phyloP scores from a whole-genome alignment of 2,797 vertebrate species.

The Ispidina picta region DNA sequence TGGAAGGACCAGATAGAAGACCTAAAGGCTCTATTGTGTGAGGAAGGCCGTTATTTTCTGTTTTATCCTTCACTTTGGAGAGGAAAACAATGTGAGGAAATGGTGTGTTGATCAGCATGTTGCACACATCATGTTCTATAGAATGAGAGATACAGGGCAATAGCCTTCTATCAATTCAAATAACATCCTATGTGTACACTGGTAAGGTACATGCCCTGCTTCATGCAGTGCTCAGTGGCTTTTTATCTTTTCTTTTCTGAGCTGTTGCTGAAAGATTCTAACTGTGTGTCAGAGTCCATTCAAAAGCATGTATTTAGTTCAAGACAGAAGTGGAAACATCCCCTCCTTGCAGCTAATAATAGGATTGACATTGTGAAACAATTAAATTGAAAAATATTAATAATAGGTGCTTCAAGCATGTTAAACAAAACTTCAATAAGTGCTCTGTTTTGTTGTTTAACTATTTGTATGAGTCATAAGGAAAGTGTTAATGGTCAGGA shows the following conservation, averaged over 20 bases:
- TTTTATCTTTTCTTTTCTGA: conserved; percentile 24
- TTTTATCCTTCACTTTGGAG: conserved; percentile 42
- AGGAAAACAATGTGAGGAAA: conserved; percentile 59
- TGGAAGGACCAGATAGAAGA: conserved; percentile 52
- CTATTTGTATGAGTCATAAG: conserved; percentile 72
- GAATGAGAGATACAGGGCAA: background rate
- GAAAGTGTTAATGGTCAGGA: conserved; percentile 73
- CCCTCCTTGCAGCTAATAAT: conserved; percentile 67
- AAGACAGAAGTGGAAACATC: conserved; percentile 39
- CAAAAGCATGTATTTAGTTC: conserved; percentile 33
- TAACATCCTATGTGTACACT: background rate
- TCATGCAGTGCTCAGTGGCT: background rate
- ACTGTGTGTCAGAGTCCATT: background rate
- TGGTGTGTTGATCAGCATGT: conserved; percentile 14
- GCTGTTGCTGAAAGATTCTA: background rate
- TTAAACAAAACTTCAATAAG: conserved; percentile 47
- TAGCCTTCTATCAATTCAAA: background rate
- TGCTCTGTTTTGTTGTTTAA: conserved; percentile 72
- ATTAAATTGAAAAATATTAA: conserved; percentile 55
- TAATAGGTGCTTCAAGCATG: conserved; percentile 47
- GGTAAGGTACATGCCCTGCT: background rate
- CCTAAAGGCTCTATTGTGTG: conserved; percentile 25
- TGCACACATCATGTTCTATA: background rate
- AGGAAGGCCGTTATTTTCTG: conserved; percentile 37
- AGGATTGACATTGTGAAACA: conserved; percentile 27